A percentile compares a stretch with the other conserved stretches of the same genome.
phyloP scores from a whole-genome alignment of 2,888 invertebrate genomes.

The Polydrusus tereticollis region DNA sequence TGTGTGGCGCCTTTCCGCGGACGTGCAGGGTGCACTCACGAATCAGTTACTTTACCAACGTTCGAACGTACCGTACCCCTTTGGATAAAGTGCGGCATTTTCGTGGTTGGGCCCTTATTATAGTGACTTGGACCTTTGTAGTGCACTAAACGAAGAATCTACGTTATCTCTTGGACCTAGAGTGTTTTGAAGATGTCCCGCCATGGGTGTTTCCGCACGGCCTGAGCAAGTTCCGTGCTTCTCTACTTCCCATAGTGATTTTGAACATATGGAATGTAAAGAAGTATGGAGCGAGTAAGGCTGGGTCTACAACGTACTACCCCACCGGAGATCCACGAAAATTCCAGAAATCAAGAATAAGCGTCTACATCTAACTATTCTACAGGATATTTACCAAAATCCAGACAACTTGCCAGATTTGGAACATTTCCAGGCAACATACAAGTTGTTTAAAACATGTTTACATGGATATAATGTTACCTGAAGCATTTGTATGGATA shows the following conservation, averaged over 20 bases:
- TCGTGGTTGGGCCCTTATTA: not conserved
- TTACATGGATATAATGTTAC: conserved; percentile 25
- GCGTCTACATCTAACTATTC: conserved; percentile 4
- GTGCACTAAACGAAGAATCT: not conserved
- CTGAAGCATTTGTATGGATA: conserved; percentile 26
- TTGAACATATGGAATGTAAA: conserved; percentile 95
- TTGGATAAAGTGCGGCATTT: conserved; percentile 3
- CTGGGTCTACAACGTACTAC: conserved; percentile 29
- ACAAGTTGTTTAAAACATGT: not conserved
- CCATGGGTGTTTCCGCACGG: not conserved
- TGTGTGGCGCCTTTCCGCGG: conserved; percentile 43
- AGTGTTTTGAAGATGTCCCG: not conserved
- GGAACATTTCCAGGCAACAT: no score
- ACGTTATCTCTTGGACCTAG: not conserved
- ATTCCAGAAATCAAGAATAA: no score
- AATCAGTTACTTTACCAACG: conserved; percentile 46
- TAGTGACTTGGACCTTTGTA: not conserved
- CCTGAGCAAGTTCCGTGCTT: conserved; percentile 85
- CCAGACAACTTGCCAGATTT: no score
- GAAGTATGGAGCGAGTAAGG: conserved; percentile 88
- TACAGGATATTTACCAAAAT: not conserved
- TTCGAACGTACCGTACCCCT: conserved; percentile 36
- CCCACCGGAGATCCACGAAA: not conserved
- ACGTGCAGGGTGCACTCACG: conserved; percentile 47
- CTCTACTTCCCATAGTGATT: conserved; percentile 94